Evolutionary conservation across 1,140 invertebrate genomes (phyloP), one percentile per base, ranked within the genome.

Genomic region (Lepidotrigona ventralis): DNA sequence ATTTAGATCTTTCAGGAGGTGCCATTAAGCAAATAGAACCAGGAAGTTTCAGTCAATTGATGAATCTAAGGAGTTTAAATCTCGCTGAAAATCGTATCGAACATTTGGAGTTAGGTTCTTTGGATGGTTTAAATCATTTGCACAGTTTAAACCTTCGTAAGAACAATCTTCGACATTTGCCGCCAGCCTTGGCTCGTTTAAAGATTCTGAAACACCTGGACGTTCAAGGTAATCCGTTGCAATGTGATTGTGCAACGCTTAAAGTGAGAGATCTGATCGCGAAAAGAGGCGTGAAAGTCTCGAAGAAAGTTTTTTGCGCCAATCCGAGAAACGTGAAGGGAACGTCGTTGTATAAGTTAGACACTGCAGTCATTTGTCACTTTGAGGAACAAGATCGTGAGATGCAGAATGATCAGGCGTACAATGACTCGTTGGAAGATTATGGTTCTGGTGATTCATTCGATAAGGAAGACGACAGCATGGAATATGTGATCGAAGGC

Each of bases 161-260:
- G 54, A 94, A 94, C 64, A 81, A 66, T 0, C 79, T 94, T 0
- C 76, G 33, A 2, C 81, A 92, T 15, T 85, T 94, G 54, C 88
- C 93, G 0, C 68, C 83, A 1, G 92, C 89, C 21, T 53, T 93
- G 11, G 89, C 94, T 70, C 93, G 93, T 46, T 93, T 96, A 19
- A 95, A 96, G 72, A 95, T 95, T 86, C 90, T 97, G 11, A 94
- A 95, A 54, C 93, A 95, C 17, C 90, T 97, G 2, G 96, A 97
- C 82, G 91, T 97, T 2, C 93, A 93, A 51, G 92, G 95, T 51
- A 97, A 97, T 93, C 95, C 96, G 6, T 90, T 97, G 4, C 92
- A 95, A 54, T 97, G 96, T 89, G 95, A 95, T 78, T 94, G 93
- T 69, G 87, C 86, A 1, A 92, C 91, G 26, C 84, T 93, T 15